phyloP scores from a whole-genome alignment of 2,888 invertebrate species.

The Cephus sareptanus region DNA sequence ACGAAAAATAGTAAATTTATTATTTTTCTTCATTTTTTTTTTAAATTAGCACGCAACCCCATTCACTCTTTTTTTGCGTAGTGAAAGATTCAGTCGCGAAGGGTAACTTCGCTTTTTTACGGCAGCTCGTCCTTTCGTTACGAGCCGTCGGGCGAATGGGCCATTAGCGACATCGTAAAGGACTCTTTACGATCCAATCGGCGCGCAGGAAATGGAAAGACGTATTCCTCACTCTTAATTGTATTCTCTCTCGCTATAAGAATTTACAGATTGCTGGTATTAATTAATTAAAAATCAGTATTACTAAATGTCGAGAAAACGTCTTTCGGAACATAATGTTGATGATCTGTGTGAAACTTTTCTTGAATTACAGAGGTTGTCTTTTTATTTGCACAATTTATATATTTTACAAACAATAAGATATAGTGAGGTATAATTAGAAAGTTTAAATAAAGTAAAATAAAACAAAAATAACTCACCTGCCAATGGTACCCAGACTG shows the following conservation, averaged over 20 bases:
- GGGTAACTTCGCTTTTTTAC: not conserved
- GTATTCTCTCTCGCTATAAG: not conserved
- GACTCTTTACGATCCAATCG: not conserved
- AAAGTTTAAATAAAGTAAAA: not conserved
- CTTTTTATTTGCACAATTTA: no score
- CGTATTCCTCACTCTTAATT: not conserved
- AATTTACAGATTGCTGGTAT: not conserved
- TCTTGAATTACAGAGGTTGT: no score
- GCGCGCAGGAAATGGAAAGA: not conserved
- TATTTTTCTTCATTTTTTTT: not conserved
- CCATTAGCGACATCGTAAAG: not conserved
- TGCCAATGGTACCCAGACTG: constrained; percentile 80
- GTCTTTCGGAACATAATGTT: not conserved
- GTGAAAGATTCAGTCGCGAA: not conserved
- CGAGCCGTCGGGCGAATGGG: not conserved
- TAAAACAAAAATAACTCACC: constrained; percentile 68
- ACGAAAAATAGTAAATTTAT: not conserved
- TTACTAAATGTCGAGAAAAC: not conserved
- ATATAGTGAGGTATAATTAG: not conserved
- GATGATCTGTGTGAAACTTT: no score
- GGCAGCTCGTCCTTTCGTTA: not conserved
- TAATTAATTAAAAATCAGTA: not conserved
- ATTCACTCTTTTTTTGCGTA: not conserved
- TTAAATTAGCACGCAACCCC: not conserved
- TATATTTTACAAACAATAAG: not conserved